These are phyloP conservation scores for Willowsia nigromaculata DNA, from an alignment of 2,888 invertebrate species.

Conservation along the genomic window DNA sequence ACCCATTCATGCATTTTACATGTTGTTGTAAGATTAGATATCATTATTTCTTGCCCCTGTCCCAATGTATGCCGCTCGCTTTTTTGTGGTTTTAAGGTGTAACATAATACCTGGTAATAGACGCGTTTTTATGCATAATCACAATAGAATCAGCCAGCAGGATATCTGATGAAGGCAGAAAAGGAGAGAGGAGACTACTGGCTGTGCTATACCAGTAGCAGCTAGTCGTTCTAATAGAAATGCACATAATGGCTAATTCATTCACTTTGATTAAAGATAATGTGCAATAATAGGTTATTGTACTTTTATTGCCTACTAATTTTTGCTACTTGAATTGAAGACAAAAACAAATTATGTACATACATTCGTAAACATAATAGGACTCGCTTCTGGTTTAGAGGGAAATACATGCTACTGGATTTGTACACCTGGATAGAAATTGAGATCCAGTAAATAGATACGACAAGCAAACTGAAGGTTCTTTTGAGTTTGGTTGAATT, in stretches of 20 bases:
- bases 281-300: constrained; percentile 49
- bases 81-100: constrained; percentile 34
- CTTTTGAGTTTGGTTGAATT: constrained; percentile 17
- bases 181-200: neutral
- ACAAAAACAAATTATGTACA: too few species aligned
- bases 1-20: constrained; percentile 48
- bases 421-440: constrained; percentile 28
- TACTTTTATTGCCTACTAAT: constrained; percentile 58
- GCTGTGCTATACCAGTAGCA: neutral
- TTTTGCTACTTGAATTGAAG: constrained; percentile 56
- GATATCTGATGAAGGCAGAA: neutral
- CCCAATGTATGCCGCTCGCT: too few species aligned
- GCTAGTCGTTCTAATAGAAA: neutral
- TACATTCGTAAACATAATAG: too few species aligned
- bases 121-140: constrained; percentile 40
- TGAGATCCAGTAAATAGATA: constrained; percentile 6
- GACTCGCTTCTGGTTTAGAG: too few species aligned
- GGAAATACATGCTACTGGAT: too few species aligned
- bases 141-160: constrained; percentile 37
- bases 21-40: constrained; percentile 45
- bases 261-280: constrained; percentile 52
- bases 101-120: constrained; percentile 38
- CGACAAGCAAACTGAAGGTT: neutral
- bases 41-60: constrained; percentile 2
- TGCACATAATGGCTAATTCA: constrained; percentile 34